Evolutionary conservation across 1,140 invertebrate species (phyloP).

Genomic region (Platorchestia sp.): DNA sequence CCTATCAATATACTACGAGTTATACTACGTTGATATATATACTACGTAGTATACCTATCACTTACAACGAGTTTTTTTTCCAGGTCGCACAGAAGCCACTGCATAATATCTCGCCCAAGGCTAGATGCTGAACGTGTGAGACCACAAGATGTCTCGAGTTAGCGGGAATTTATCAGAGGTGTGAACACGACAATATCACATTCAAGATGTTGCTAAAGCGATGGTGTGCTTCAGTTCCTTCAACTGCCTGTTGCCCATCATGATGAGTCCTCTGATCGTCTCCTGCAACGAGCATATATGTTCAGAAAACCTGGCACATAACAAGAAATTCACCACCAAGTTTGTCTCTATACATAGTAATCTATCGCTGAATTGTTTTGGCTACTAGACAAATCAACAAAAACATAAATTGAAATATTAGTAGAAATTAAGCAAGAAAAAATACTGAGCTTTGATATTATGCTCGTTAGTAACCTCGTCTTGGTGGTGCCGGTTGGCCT

Average conservation of each 20-base stretch:
- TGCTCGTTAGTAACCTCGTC: constrained; percentile 58
- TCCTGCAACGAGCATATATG: neutral
- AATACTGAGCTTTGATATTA: neutral
- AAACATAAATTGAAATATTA: neutral
- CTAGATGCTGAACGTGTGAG: no score
- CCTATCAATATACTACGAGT: no score
- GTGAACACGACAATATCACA: neutral
- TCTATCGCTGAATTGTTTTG: neutral
- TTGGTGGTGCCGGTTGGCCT: constrained; percentile 62
- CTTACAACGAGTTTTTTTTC: no score
- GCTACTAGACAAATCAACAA: neutral
- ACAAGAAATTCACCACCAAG: neutral
- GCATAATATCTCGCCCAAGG: neutral
- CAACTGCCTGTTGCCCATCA: constrained; percentile 47
- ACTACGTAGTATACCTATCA: no score
- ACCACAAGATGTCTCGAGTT: neutral
- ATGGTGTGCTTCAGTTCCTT: constrained; percentile 37
- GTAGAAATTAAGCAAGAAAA: neutral
- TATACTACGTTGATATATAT: no score
- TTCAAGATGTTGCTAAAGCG: neutral
- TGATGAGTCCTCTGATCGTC: constrained; percentile 31
- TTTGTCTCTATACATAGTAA: neutral
- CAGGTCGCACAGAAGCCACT: neutral
- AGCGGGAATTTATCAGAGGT: neutral
- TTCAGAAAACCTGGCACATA: neutral